Conservation (phyloP, 2,113 vertebrate genomes). For the Nyctibius bracteatus region DNA sequence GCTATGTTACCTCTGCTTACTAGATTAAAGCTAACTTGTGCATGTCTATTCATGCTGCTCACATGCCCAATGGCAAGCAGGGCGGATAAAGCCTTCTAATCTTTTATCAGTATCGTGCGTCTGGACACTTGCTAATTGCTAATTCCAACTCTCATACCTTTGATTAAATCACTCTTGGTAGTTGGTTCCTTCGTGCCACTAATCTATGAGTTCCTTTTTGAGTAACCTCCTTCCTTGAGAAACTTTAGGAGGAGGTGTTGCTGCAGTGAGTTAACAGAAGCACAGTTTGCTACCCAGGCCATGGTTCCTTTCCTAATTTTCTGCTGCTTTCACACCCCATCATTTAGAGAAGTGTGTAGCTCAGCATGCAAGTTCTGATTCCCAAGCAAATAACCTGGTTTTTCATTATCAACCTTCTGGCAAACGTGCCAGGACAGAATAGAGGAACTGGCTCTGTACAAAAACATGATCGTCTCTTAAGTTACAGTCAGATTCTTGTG, state of each 20-base stretch:
- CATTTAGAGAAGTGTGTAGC: neutral
- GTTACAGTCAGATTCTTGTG: neutral
- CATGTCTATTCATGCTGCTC: neutral
- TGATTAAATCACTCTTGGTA: neutral
- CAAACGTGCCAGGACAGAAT: neutral
- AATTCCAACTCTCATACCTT: neutral
- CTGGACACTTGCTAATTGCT: neutral
- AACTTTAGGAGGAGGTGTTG: neutral
- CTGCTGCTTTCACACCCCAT: neutral
- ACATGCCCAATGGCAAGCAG: neutral
- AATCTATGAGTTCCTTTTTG: neutral
- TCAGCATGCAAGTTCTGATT: neutral
- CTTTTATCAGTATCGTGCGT: neutral
- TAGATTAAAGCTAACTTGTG: neutral
- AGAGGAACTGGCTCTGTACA: neutral
- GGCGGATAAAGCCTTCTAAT: neutral
- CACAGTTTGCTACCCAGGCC: neutral
- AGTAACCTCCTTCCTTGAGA: neutral
- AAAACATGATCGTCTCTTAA: neutral
- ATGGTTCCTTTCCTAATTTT: neutral
- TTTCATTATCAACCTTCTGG: neutral
- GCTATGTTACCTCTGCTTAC: neutral
- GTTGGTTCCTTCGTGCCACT: neutral
- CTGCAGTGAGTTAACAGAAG: neutral
- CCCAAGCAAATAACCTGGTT: neutral